Base-by-base conservation (phyloP, 1,140 invertebrate genomes). In the Hermatobates lingyangjiaoensis region DNA sequence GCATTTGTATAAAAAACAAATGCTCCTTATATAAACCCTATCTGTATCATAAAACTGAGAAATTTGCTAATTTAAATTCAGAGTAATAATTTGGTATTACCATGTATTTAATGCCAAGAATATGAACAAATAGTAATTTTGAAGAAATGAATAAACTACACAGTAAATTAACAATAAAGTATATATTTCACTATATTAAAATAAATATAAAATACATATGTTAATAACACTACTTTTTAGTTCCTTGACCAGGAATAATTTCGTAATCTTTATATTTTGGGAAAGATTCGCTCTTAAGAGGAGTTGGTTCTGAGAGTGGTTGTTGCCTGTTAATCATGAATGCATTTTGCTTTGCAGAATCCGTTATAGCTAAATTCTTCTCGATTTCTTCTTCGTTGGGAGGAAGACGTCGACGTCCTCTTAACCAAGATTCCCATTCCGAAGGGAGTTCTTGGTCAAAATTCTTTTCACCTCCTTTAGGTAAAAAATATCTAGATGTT, bases 401-500 rank as follows among this genome's bases (percentile, higher is more conserved):
- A 39, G 82, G 77, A 14, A 77, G 66, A 2, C 63, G 63, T 55
- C 83, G 71, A 60, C 81, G 68, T 54, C 74, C 69, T 64, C 85
- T 68, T 23, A 90, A 65, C 85, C 85, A 89, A 14, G 84, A 68
- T 64, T 86, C 81, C 85, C 85, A 90, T 65, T 87, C 84, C 2
- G 81, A 73, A 3, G 84, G 82, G 40, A 84, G 61, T 58, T 84
- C 80, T 60, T 80, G 73, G 48, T 62, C 56, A 27, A 65, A 62
- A 38, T 62, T 60, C 48, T 68, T 68, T 58, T 73, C 54, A 0
- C 74, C 67, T 38, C 76, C 74, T 0, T 66, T 60, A 1, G 84
- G 80, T 51, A 73, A 73, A 67, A 84, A 88, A 74, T 76, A 87
- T 49, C 86, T 64, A 1, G 70, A 70, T 60, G 74, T 77, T 1